Conservation (phyloP, 1,140 invertebrate species). For the Octopus bimaculoides region DNA sequence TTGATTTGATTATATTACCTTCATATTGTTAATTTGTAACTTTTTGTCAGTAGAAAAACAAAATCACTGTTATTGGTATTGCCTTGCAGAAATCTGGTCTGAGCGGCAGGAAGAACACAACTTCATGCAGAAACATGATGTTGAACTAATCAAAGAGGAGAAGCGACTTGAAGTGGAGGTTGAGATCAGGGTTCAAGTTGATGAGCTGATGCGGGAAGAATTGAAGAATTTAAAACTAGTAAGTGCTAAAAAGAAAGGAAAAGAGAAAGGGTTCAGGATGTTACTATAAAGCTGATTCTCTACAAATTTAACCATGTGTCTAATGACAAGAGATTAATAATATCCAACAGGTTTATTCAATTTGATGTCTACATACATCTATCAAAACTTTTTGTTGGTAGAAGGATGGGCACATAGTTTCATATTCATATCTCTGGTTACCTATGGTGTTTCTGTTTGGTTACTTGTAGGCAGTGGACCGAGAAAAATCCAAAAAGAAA, state of each 20-base stretch:
- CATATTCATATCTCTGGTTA: too few species aligned
- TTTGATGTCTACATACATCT: too few species aligned
- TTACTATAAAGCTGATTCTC: not conserved
- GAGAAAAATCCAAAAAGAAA: conserved; percentile 64
- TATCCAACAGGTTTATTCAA: too few species aligned
- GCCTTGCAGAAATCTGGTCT: conserved; percentile 66
- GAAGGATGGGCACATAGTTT: too few species aligned
- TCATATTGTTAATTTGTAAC: too few species aligned
- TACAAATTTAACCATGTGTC: not conserved
- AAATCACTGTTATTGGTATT: too few species aligned
- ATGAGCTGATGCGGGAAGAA: conserved; percentile 82
- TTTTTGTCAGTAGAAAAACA: too few species aligned
- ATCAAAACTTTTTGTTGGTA: too few species aligned
- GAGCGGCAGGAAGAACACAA: conserved; percentile 74
- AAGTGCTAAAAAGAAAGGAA: conserved; percentile 18
- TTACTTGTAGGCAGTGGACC: conserved; percentile 66
- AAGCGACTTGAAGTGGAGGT: conserved; percentile 80
- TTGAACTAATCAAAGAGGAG: conserved; percentile 74
- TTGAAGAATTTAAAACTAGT: conserved; percentile 74
- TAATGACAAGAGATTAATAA: too few species aligned
- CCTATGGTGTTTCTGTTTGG: too few species aligned
- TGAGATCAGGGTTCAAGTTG: conserved; percentile 78
- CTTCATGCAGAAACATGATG: conserved; percentile 70
- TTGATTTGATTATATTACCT: too few species aligned
- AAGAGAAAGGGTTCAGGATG: not conserved